Evolutionary conservation across 2,113 vertebrate genomes (phyloP).

Genomic region (Elgaria multicarinata): DNA sequence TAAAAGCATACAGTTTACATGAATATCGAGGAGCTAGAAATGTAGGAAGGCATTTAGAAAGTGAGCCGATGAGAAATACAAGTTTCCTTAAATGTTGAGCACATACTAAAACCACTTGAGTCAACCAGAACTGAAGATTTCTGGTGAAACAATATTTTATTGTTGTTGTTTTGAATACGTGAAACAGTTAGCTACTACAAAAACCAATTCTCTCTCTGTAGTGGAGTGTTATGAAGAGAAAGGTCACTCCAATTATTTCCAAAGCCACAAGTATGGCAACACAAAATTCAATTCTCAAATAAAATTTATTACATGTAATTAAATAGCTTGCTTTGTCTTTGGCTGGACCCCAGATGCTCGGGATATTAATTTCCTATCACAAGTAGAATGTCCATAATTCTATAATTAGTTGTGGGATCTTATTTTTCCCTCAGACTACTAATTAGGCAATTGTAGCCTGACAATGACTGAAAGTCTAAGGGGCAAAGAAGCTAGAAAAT

Average conservation of each 20-base stretch:
- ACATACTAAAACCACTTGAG: background rate
- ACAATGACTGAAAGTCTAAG: slow-evolving; percentile 13
- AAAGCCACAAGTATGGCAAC: background rate
- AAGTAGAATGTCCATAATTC: slow-evolving; percentile 13
- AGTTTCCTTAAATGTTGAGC: background rate
- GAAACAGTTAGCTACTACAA: background rate
- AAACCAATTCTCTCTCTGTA: background rate
- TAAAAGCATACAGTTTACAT: too few relatives aligned
- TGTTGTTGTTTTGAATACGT: background rate
- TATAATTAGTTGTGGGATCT: slow-evolving; percentile 3
- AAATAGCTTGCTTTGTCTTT: background rate
- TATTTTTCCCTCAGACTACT: slow-evolving; percentile 15
- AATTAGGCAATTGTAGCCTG: slow-evolving; percentile 30
- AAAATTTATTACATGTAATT: background rate
- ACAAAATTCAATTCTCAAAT: background rate
- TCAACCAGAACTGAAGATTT: background rate
- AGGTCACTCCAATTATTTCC: background rate
- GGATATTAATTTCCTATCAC: slow-evolving; percentile 24
- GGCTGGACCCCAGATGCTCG: background rate
- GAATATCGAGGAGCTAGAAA: background rate
- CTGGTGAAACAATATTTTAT: background rate
- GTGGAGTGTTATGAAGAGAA: background rate
- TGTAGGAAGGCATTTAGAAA: background rate
- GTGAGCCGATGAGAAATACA: background rate
- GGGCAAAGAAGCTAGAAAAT: slow-evolving; percentile 31